These are phyloP conservation scores for Caenorhabditis becei DNA, from an alignment of 2,888 invertebrate species.

Conservation along the genomic window DNA sequence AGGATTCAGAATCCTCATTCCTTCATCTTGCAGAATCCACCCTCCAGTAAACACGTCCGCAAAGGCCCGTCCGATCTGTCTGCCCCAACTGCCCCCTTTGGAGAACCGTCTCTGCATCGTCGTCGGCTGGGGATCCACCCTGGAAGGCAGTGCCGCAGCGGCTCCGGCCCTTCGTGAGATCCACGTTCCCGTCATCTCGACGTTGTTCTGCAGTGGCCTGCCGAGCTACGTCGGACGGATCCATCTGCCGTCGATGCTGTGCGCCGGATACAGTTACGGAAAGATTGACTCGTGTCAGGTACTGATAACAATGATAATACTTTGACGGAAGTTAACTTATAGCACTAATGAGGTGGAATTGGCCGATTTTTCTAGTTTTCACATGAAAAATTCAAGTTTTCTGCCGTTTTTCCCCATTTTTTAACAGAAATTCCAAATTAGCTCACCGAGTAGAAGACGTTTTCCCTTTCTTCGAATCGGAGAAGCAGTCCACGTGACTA, in stretches of 20 bases:
- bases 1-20: too few species aligned
- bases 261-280: conserved; percentile 79
- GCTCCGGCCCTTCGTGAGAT: conserved; percentile 72
- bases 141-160: conserved; percentile 65
- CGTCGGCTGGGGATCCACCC: conserved; percentile 76
- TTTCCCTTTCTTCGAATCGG: too few species aligned
- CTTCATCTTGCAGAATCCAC: conserved; percentile 53
- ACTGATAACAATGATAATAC: background rate
- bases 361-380: too few species aligned
- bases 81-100: conserved; percentile 64
- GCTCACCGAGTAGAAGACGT: too few species aligned
- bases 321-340: too few species aligned
- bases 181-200: conserved; percentile 76
- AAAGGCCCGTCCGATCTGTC: conserved; percentile 67
- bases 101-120: conserved; percentile 73
- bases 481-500: too few species aligned
- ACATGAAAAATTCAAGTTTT: conserved; percentile 60
- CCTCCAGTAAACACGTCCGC: conserved; percentile 63
- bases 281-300: conserved; percentile 79
- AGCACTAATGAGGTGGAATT: too few species aligned
- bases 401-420: conserved; percentile 61
- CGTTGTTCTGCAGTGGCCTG: conserved; percentile 72
- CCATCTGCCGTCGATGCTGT: conserved; percentile 78
- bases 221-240: conserved; percentile 68
- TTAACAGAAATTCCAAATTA: conserved; percentile 62